These are phyloP conservation scores for Xenus cinereus DNA, from an alignment of 2,113 vertebrate genomes.

Conservation along the genomic window DNA sequence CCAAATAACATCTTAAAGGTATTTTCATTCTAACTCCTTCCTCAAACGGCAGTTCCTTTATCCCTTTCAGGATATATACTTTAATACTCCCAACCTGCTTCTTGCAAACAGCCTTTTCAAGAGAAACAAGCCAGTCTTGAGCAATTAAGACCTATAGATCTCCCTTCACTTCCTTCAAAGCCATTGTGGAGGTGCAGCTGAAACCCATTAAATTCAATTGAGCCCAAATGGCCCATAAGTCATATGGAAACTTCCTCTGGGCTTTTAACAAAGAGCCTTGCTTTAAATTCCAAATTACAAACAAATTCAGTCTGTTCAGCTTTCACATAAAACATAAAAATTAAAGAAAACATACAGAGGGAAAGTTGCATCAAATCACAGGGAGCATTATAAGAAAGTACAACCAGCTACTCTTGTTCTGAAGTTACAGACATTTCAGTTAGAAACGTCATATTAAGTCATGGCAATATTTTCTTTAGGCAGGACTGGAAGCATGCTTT, in stretches of 20 bases:
- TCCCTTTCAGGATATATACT: conserved; percentile 14
- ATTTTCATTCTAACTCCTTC: not conserved
- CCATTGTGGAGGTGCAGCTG: conserved; percentile 69
- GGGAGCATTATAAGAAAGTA: not conserved
- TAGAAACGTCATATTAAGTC: not conserved
- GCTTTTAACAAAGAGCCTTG: conserved; percentile 63
- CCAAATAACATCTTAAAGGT: not conserved
- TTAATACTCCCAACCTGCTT: conserved; percentile 42
- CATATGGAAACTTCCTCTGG: conserved; percentile 70
- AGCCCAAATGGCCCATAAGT: conserved; percentile 74
- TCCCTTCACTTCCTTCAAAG: conserved; percentile 66
- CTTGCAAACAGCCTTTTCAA: conserved; percentile 51
- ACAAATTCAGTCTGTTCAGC: conserved; percentile 59
- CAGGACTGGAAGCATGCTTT: not conserved
- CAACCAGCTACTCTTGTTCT: not conserved
- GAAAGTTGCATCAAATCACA: conserved; percentile 41
- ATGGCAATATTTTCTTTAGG: not conserved
- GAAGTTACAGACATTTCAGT: not conserved
- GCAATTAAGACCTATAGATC: conserved; percentile 64
- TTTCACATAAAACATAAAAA: conserved; percentile 52
- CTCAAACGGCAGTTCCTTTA: not conserved
- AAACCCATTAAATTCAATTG: conserved; percentile 74
- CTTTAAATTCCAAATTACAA: conserved; percentile 67
- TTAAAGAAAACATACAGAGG: conserved; percentile 44
- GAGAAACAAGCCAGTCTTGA: conserved; percentile 62